These are phyloP conservation scores for Nibea albiflora DNA, from an alignment of 2,113 vertebrate genomes.

Conservation along the genomic window DNA sequence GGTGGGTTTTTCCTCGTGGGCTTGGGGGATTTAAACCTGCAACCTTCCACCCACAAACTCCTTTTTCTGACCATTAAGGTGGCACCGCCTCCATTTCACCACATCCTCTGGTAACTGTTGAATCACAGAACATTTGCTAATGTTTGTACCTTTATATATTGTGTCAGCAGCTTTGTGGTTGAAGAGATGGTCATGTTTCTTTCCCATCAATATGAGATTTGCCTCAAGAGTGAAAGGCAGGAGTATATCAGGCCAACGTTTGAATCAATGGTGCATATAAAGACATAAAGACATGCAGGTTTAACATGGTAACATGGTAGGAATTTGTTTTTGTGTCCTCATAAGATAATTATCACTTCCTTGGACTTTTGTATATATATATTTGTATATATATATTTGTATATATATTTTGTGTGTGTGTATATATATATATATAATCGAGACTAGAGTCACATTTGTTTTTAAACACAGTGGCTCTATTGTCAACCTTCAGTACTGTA, in stretches of 20 bases:
- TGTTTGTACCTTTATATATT: not conserved
- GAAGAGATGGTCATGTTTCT: not conserved
- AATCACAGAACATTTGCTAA: conserved; percentile 1
- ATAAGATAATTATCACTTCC: not conserved
- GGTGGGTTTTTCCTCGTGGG: conserved; percentile 48
- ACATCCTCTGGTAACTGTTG: conserved; percentile 1
- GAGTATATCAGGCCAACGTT: not conserved
- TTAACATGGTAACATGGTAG: too few species aligned
- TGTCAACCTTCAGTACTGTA: not conserved
- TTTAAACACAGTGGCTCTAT: not conserved
- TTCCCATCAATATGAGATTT: not conserved
- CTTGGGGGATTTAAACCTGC: conserved; percentile 29
- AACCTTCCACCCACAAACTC: conserved; percentile 26
- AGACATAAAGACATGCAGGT: not conserved
- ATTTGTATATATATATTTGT: not conserved
- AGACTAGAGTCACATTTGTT: not conserved
- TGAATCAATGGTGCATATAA: not conserved
- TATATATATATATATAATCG: not conserved
- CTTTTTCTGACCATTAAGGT: conserved; percentile 36
- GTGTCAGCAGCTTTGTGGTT: not conserved
- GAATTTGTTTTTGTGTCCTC: not conserved
- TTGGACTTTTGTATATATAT: not conserved
- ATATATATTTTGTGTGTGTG: too few species aligned
- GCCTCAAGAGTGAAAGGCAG: not conserved
- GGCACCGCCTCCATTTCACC: conserved; percentile 1